Evolutionary conservation across 2,888 invertebrate genomes (phyloP).

Genomic region (Papilio elwesi): DNA sequence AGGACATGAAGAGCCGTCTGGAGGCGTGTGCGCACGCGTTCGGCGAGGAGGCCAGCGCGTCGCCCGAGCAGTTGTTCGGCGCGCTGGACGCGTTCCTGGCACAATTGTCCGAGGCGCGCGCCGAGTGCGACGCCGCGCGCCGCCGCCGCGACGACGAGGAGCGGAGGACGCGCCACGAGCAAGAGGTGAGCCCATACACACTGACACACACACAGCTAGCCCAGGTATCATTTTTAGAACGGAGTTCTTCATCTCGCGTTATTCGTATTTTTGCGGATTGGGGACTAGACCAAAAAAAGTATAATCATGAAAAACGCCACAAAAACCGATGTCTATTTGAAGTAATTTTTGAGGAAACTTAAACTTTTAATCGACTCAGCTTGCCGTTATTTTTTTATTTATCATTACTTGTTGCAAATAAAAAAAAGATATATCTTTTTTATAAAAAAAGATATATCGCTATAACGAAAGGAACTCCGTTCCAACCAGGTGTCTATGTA

Average conservation of each 20-base stretch:
- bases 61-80: constrained; percentile 97
- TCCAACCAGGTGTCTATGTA: neutral
- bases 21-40: constrained; percentile 94
- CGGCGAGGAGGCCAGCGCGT: constrained; percentile 94
- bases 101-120: constrained; percentile 92
- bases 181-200: constrained; percentile 81
- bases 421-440: too few relatives aligned
- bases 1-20: constrained; percentile 96
- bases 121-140: constrained; percentile 94
- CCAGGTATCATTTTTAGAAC: too few relatives aligned
- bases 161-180: constrained; percentile 93
- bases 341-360: too few relatives aligned
- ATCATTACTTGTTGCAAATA: too few relatives aligned
- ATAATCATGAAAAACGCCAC: too few relatives aligned
- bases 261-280: too few relatives aligned
- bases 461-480: too few relatives aligned
- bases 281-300: neutral
- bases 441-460: too few relatives aligned
- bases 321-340: too few relatives aligned
- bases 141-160: constrained; percentile 95
- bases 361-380: too few relatives aligned
- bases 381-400: too few relatives aligned
- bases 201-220: neutral
- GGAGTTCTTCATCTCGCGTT: too few relatives aligned
- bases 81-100: constrained; percentile 94